Conservation (phyloP, 2,113 vertebrate genomes). For the Nerophis ophidion region DNA sequence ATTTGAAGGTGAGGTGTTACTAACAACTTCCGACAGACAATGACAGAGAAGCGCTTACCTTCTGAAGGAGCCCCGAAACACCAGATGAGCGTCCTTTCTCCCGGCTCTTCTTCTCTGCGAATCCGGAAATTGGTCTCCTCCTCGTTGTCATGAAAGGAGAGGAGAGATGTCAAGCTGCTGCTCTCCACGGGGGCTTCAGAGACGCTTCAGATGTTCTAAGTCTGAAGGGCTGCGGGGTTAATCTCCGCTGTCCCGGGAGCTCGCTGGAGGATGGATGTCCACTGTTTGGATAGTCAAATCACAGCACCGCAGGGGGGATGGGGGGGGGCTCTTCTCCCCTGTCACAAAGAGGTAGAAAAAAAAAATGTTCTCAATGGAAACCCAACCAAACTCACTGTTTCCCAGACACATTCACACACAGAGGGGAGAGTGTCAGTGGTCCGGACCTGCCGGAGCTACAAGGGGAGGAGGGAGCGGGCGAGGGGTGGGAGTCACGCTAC, state of each 20-base stretch:
- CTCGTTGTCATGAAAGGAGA: conserved; percentile 43
- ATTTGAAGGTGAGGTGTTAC: conserved; percentile 10
- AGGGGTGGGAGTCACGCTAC: conserved; percentile 25
- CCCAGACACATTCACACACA: conserved; percentile 44
- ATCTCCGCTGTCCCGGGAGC: conserved; percentile 62
- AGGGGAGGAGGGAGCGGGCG: conserved; percentile 14
- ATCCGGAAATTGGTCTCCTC: conserved; percentile 1
- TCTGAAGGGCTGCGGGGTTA: conserved; percentile 49
- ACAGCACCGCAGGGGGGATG: conserved; percentile 51
- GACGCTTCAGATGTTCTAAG: conserved; percentile 62
- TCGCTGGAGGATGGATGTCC: conserved; percentile 47
- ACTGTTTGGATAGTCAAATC: conserved; percentile 70
- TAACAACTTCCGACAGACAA: conserved; percentile 9
- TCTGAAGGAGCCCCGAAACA: conserved; percentile 10
- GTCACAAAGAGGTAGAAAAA: conserved; percentile 27
- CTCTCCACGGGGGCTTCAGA: conserved; percentile 43
- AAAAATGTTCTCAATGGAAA: conserved; percentile 26
- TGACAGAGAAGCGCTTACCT: conserved; percentile 54
- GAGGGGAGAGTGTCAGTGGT: conserved; percentile 41
- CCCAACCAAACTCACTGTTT: conserved; percentile 25
- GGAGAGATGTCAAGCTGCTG: conserved; percentile 46
- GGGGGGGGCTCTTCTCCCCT: conserved; percentile 43
- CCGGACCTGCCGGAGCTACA: conserved; percentile 32
- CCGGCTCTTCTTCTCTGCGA: not conserved
- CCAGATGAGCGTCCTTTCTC: not conserved